These are phyloP conservation scores for Bombus pyrosoma DNA, from an alignment of 1,140 invertebrate species.

Conservation along the genomic window DNA sequence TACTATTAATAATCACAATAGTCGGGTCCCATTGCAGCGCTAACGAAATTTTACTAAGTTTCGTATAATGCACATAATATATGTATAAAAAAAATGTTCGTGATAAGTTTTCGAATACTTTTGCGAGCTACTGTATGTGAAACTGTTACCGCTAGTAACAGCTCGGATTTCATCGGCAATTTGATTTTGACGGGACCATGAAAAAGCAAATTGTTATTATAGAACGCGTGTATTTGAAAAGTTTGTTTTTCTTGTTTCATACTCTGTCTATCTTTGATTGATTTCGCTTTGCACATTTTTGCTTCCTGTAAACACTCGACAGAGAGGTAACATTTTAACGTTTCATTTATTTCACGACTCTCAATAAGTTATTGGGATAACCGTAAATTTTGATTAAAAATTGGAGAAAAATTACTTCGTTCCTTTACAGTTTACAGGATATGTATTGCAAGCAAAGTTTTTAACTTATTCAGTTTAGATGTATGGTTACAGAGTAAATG, in stretches of 20 bases:
- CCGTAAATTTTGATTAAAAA: background rate
- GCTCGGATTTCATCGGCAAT: background rate
- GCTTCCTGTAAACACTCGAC: background rate
- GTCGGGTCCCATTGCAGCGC: too few species aligned
- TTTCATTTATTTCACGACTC: background rate
- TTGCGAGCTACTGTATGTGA: too few species aligned
- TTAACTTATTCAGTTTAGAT: background rate
- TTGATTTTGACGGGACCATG: background rate
- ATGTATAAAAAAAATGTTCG: too few species aligned
- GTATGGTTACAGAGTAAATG: background rate
- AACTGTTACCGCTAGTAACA: too few species aligned
- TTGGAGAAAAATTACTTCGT: background rate
- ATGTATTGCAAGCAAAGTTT: background rate
- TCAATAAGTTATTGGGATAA: background rate
- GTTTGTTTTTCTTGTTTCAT: background rate
- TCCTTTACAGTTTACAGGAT: background rate
- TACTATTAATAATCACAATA: too few species aligned
- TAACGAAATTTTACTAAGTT: too few species aligned
- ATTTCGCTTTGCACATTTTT: background rate
- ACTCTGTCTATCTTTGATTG: background rate
- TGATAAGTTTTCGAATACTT: too few species aligned
- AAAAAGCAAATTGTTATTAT: background rate
- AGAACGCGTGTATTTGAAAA: background rate
- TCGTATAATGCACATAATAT: too few species aligned
- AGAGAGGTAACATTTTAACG: background rate